Conservation (phyloP, 2,113 vertebrate species). For the Oncorhynchus clarkii region DNA sequence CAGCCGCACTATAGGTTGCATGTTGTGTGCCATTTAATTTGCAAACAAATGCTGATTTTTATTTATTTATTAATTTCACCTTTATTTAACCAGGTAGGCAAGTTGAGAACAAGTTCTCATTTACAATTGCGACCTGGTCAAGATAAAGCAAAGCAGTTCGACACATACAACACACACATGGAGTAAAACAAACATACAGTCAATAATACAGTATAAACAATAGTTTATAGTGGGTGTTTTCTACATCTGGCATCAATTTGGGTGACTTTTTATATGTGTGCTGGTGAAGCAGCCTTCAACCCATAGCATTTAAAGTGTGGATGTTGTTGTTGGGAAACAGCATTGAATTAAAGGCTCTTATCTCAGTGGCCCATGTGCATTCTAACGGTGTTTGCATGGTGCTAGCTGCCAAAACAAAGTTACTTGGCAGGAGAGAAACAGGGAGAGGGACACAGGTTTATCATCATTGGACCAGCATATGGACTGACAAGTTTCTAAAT, state of each 20-base stretch:
- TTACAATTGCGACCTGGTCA: too few species aligned
- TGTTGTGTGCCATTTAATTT: background rate
- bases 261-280: background rate
- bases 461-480: constrained; percentile 6
- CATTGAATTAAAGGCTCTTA: constrained; percentile 32
- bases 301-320: background rate
- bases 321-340: constrained; percentile 11
- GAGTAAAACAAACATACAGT: too few species aligned
- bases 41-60: too few species aligned
- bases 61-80: too few species aligned
- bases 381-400: background rate
- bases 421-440: background rate
- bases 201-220: too few species aligned
- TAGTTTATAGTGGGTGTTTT: background rate
- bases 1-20: background rate
- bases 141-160: too few species aligned
- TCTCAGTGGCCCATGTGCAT: constrained; percentile 33
- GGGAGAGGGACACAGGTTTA: background rate
- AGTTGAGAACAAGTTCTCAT: too few species aligned
- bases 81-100: too few species aligned
- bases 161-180: too few species aligned
- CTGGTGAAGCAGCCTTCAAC: background rate
- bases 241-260: background rate
- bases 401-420: constrained; percentile 41
- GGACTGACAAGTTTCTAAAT: constrained; percentile 25